A percentile compares a stretch with the other conserved stretches of the same genome.
phyloP scores from a whole-genome alignment of 2,797 vertebrate genomes.

The Xerus rutilus region DNA sequence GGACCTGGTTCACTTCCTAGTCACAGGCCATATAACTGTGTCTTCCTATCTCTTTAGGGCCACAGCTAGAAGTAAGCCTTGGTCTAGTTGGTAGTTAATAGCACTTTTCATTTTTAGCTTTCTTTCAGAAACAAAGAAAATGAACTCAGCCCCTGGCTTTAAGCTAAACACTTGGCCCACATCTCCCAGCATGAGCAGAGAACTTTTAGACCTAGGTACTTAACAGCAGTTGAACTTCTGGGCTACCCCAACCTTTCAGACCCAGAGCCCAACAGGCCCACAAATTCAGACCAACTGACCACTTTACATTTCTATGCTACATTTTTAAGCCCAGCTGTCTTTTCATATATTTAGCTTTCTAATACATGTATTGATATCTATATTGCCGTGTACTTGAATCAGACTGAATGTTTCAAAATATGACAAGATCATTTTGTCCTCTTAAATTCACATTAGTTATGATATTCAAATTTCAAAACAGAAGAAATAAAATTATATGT shows the following conservation, averaged over 20 bases:
- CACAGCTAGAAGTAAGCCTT: background rate
- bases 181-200: background rate
- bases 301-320: background rate
- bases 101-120: background rate
- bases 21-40: background rate
- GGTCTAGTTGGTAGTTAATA: background rate
- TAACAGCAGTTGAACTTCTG: background rate
- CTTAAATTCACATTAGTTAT: conserved; percentile 42
- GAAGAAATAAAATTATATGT: background rate
- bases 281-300: background rate
- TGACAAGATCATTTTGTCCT: conserved; percentile 21
- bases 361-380: background rate
- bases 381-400: background rate
- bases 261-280: background rate
- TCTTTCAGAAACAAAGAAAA: background rate
- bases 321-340: background rate
- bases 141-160: background rate
- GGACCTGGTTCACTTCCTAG: background rate
- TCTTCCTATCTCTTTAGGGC: background rate
- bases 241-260: background rate
- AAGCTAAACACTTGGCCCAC: background rate
- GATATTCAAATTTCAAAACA: conserved; percentile 1
- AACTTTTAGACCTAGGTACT: background rate
- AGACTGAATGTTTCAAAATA: background rate
- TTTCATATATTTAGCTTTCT: conserved; percentile 27